Conservation (phyloP, 2,113 vertebrate genomes). For the Poeciliopsis retropinna region DNA sequence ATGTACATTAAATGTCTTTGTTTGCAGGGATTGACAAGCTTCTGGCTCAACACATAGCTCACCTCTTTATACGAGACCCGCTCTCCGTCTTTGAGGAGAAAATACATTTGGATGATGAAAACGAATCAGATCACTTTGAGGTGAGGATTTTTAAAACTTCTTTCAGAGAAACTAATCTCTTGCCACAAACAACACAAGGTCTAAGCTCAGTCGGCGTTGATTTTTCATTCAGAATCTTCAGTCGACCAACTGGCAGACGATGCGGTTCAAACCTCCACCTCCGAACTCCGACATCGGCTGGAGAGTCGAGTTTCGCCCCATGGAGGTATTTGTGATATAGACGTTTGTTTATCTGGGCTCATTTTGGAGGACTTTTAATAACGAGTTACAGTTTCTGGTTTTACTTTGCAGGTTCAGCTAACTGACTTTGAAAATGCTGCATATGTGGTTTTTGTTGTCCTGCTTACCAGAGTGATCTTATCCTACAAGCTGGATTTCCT, state of each 20-base stretch:
- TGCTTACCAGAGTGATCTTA: slow-evolving; percentile 96
- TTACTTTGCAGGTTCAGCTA: slow-evolving; percentile 87
- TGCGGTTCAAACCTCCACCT: slow-evolving; percentile 98
- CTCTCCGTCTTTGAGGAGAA: slow-evolving; percentile 94
- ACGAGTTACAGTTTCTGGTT: neutral
- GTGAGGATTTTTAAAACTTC: slow-evolving; percentile 49
- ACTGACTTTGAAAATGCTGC: slow-evolving; percentile 99
- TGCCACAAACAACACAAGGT: neutral
- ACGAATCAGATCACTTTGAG: slow-evolving; percentile 99
- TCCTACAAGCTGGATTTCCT: slow-evolving; percentile 98
- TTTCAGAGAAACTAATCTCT: neutral
- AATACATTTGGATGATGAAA: slow-evolving; percentile 95
- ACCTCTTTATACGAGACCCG: slow-evolving; percentile 98
- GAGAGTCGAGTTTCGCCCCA: slow-evolving; percentile 98
- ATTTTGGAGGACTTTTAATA: neutral
- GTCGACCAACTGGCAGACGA: slow-evolving; percentile 99
- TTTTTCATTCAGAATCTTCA: slow-evolving; percentile 87
- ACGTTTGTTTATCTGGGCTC: neutral
- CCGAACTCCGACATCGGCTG: slow-evolving; percentile 99
- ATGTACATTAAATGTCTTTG: slow-evolving; percentile 35
- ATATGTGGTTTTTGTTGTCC: slow-evolving; percentile 95
- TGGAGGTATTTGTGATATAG: slow-evolving; percentile 86
- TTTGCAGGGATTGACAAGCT: slow-evolving; percentile 92
- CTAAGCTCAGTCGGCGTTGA: neutral
- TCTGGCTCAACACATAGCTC: slow-evolving; percentile 96